Percentiles rank a stretch among this genome's conserved stretches.
phyloP scores from a whole-genome alignment of 1,140 invertebrate genomes.

The Reticulitermes speratus region DNA sequence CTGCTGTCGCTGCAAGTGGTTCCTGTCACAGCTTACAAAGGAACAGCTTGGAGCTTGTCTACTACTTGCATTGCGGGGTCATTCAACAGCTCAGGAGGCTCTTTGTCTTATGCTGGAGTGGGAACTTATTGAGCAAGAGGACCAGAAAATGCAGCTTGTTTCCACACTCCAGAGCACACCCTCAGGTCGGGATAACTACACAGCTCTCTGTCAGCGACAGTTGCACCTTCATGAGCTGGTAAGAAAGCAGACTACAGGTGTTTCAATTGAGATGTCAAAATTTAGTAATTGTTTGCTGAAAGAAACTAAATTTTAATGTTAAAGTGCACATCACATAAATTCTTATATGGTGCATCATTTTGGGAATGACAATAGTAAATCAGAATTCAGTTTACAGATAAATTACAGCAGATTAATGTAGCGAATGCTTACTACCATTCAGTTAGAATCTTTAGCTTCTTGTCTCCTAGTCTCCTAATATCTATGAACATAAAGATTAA shows the following conservation, averaged over 20 bases:
- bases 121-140: conserved; percentile 65
- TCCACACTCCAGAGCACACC: conserved; percentile 77
- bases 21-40: conserved; percentile 69
- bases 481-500: too few species aligned
- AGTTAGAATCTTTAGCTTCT: too few species aligned
- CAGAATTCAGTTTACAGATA: too few species aligned
- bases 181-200: conserved; percentile 68
- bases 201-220: conserved; percentile 71
- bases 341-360: too few species aligned
- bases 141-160: conserved; percentile 73
- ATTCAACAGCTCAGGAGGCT: conserved; percentile 65
- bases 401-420: too few species aligned
- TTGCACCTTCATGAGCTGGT: conserved; percentile 76
- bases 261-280: neutral
- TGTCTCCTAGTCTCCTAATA: too few species aligned
- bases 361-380: too few species aligned
- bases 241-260: conserved; percentile 38
- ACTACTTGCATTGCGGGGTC: conserved; percentile 71
- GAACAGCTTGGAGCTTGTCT: conserved; percentile 69
- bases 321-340: neutral
- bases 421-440: too few species aligned
- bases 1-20: conserved; percentile 77
- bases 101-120: conserved; percentile 82
- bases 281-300: neutral
- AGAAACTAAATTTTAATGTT: conserved; percentile 17